A percentile compares a stretch with the other conserved stretches of the same genome.
Conservation (phyloP, 2,113 vertebrate species). For the Delphinus delphis region DNA sequence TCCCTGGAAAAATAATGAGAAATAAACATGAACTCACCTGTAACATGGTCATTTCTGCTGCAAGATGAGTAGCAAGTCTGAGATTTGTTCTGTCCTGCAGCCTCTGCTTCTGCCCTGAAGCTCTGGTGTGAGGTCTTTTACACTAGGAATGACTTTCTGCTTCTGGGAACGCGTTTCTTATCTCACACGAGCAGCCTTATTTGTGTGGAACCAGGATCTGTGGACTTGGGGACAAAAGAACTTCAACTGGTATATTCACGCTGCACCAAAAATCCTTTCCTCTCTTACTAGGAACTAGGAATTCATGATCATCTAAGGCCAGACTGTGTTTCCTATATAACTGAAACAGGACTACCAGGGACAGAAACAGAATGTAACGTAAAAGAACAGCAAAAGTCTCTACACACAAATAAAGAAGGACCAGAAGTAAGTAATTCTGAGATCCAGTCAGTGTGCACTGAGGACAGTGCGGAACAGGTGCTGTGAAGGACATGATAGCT, state of each 20-base stretch:
- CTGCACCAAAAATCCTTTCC: background rate
- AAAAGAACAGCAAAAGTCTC: background rate
- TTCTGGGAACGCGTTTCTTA: background rate
- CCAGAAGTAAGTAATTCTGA: background rate
- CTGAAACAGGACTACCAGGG: background rate
- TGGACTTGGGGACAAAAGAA: background rate
- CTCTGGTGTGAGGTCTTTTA: background rate
- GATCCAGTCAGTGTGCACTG: background rate
- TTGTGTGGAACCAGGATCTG: background rate
- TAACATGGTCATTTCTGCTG: background rate
- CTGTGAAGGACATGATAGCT: background rate
- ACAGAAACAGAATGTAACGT: background rate
- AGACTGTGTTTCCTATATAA: background rate
- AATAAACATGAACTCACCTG: slow-evolving; percentile 45
- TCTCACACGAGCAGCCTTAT: background rate
- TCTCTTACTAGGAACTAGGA: background rate
- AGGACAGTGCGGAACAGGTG: background rate
- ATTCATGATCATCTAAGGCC: background rate
- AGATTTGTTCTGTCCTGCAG: background rate
- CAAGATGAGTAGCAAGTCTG: background rate
- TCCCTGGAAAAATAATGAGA: background rate
- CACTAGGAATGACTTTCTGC: background rate
- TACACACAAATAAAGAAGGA: background rate
- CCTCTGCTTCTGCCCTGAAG: background rate
- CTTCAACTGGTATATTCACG: background rate